These are phyloP conservation scores for Falco novaeseelandiae DNA, from an alignment of 2,797 vertebrate genomes.

Conservation along the genomic window DNA sequence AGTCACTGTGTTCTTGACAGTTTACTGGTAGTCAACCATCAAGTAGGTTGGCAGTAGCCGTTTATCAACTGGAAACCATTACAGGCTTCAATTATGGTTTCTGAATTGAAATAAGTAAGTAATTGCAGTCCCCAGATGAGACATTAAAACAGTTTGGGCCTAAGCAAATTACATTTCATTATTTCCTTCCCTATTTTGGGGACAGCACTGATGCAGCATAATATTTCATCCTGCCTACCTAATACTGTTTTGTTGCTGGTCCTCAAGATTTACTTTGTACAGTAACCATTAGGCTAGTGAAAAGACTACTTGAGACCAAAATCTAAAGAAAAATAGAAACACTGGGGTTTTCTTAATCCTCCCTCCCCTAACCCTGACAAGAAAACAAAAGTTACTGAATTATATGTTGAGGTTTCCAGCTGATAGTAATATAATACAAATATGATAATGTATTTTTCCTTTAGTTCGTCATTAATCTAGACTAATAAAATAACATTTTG, in stretches of 20 bases:
- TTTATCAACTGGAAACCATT: neutral
- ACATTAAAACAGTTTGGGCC: neutral
- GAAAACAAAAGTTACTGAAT: neutral
- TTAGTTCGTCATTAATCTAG: neutral
- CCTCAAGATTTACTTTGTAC: neutral
- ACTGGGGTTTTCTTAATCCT: neutral
- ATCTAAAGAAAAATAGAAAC: neutral
- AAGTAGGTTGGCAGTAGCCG: neutral
- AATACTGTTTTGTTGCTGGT: neutral
- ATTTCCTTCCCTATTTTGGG: neutral
- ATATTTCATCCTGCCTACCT: neutral
- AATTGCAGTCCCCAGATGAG: neutral
- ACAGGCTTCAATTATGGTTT: neutral
- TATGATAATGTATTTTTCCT: neutral
- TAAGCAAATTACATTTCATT: neutral
- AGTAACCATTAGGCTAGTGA: neutral
- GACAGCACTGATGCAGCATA: neutral
- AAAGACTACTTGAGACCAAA: neutral
- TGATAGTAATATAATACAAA: neutral
- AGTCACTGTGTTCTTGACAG: neutral
- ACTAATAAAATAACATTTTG: neutral
- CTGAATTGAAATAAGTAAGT: neutral
- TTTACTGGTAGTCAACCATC: neutral
- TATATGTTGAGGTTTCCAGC: neutral
- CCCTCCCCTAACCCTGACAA: neutral